A percentile compares a stretch with the other conserved stretches of the same genome.
phyloP scores from a whole-genome alignment of 2,797 vertebrate species.

The Eupleurogrammus muticus region DNA sequence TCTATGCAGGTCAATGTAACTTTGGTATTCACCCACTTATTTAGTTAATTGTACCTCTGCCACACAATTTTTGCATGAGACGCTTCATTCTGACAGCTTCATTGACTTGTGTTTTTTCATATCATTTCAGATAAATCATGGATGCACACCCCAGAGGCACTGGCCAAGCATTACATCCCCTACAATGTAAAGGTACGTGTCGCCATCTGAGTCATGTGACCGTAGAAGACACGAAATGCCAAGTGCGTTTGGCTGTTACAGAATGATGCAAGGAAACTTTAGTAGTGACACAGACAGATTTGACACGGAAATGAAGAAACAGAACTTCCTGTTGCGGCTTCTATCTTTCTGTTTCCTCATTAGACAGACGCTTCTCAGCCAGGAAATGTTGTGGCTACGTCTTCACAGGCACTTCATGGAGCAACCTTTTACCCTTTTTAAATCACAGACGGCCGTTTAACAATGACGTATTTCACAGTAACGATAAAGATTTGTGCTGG shows the following conservation, averaged over 20 bases:
- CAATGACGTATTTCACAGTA: background rate
- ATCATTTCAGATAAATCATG: conserved; percentile 96
- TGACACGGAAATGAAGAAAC: background rate
- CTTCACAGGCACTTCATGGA: background rate
- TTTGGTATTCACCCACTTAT: conserved; percentile 4
- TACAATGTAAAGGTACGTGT: conserved; percentile 96
- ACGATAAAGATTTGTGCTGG: background rate
- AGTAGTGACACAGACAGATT: background rate
- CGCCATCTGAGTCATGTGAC: background rate
- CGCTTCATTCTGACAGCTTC: background rate
- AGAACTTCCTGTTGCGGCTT: background rate
- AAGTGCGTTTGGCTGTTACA: background rate
- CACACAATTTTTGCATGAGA: background rate
- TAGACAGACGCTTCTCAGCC: too few relatives aligned
- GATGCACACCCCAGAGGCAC: conserved; percentile 98
- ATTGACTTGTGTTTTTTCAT: conserved; percentile 46
- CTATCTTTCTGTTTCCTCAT: too few relatives aligned
- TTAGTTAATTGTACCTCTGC: background rate
- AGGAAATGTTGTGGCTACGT: too few relatives aligned
- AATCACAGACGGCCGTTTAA: background rate
- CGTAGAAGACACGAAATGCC: background rate
- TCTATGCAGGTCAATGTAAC: background rate
- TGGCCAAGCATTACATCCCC: conserved; percentile 97
- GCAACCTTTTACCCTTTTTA: background rate
- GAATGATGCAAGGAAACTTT: background rate